Conservation (phyloP, 2,888 invertebrate genomes). For the Lordiphosa fenestrarum region DNA sequence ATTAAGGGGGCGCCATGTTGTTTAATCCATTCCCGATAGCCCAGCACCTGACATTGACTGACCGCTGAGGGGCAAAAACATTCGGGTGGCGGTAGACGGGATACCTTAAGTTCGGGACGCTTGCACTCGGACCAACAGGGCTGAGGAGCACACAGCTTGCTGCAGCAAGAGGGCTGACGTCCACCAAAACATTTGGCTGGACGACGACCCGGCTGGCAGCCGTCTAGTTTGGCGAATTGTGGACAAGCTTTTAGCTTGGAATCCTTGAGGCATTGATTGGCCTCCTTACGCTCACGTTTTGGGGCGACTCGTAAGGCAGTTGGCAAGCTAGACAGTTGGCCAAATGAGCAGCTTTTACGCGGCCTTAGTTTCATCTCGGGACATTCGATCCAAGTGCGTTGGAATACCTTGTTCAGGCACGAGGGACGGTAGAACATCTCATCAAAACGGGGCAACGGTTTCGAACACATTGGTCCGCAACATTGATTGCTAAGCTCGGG, state of each 20-base stretch:
- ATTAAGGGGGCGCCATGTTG: neutral
- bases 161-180: constrained; percentile 21
- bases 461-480: constrained; percentile 39
- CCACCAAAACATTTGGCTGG: constrained; percentile 13
- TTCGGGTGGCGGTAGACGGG: constrained; percentile 8
- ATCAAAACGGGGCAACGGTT: constrained; percentile 43
- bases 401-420: constrained; percentile 35
- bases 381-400: constrained; percentile 64
- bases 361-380: constrained; percentile 34
- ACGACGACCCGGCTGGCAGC: constrained; percentile 14
- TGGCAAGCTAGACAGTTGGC: constrained; percentile 28
- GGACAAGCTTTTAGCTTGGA: constrained; percentile 9
- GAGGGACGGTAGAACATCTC: constrained; percentile 50
- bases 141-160: constrained; percentile 18
- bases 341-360: constrained; percentile 32
- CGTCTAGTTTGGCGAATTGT: constrained; percentile 9
- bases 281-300: neutral
- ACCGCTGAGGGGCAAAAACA: constrained; percentile 19
- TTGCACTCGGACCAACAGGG: constrained; percentile 31
- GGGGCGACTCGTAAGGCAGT: constrained; percentile 21
- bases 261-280: neutral
- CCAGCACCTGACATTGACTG: constrained; percentile 14
- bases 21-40: constrained; percentile 4
- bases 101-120: constrained; percentile 6
- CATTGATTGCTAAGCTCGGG: constrained; percentile 1